These are phyloP conservation scores for Sebastes diploproa DNA, from an alignment of 2,797 vertebrate species.

Conservation along the genomic window DNA sequence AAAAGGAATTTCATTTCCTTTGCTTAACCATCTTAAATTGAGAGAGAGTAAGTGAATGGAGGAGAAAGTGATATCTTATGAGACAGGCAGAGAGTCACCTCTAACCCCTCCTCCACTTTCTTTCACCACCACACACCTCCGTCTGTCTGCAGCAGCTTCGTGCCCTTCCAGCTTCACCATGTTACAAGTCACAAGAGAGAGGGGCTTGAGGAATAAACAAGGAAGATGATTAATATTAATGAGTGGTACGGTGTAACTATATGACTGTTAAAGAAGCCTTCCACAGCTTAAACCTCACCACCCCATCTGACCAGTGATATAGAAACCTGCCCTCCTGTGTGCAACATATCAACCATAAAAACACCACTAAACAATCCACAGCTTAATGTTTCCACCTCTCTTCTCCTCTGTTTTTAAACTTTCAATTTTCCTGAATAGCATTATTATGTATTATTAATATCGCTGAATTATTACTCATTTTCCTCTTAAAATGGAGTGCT, in stretches of 20 bases:
- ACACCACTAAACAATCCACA: conserved; percentile 57
- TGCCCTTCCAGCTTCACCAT: conserved; percentile 42
- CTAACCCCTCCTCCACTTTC: neutral
- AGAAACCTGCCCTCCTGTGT: neutral
- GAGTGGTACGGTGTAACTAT: conserved; percentile 40
- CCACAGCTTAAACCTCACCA: conserved; percentile 33
- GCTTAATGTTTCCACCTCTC: conserved; percentile 50
- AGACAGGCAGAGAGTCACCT: conserved; percentile 50
- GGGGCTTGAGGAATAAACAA: conserved; percentile 65
- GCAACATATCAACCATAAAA: conserved; percentile 29
- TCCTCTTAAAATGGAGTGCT: conserved; percentile 84
- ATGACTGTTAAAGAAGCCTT: conserved; percentile 8
- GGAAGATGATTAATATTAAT: conserved; percentile 73
- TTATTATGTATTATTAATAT: conserved; percentile 88
- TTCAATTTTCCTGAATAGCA: conserved; percentile 82
- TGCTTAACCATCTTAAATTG: conserved; percentile 68
- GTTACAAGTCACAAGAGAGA: conserved; percentile 54
- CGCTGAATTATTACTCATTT: conserved; percentile 89
- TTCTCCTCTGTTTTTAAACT: conserved; percentile 78
- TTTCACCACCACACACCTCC: conserved; percentile 27
- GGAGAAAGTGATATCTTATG: conserved; percentile 59
- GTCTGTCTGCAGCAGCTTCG: conserved; percentile 30
- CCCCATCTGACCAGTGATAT: conserved; percentile 7
- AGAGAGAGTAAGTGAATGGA: conserved; percentile 55
- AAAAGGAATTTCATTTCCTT: conserved; percentile 73